Conservation (phyloP, 2,113 vertebrate species). For the Amphilophus citrinellus region DNA sequence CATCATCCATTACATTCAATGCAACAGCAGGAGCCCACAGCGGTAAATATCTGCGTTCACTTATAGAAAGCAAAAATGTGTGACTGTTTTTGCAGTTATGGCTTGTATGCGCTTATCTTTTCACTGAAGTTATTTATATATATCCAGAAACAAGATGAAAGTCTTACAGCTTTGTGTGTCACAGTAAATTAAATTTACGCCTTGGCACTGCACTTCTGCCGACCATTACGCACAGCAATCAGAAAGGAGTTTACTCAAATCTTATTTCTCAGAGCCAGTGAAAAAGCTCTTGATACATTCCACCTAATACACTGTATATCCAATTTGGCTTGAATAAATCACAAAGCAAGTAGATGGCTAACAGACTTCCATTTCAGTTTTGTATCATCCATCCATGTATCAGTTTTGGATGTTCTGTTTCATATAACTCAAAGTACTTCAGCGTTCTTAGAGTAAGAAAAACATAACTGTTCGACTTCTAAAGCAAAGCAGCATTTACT, state of each 20-base stretch:
- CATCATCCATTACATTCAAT: background rate
- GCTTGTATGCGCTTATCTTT: background rate
- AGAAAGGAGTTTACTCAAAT: background rate
- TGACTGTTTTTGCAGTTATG: fast-evolving
- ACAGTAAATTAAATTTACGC: background rate
- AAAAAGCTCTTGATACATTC: background rate
- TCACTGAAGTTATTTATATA: background rate
- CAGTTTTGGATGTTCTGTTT: background rate
- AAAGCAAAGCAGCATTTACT: background rate
- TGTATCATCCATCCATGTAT: background rate
- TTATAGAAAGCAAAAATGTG: background rate
- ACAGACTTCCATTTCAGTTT: background rate
- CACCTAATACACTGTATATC: background rate
- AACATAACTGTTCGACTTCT: constrained; percentile 3
- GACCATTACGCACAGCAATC: constrained; percentile 60
- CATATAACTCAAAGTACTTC: background rate
- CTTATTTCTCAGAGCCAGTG: background rate
- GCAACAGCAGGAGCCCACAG: background rate
- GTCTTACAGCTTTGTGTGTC: background rate
- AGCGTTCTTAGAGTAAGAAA: background rate
- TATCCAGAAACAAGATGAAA: background rate
- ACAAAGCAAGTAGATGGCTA: background rate
- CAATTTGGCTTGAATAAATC: background rate
- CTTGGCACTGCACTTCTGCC: background rate
- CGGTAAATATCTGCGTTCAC: background rate